Conservation (phyloP, 2,797 vertebrate species). For the Silurus lanzhouensis region DNA sequence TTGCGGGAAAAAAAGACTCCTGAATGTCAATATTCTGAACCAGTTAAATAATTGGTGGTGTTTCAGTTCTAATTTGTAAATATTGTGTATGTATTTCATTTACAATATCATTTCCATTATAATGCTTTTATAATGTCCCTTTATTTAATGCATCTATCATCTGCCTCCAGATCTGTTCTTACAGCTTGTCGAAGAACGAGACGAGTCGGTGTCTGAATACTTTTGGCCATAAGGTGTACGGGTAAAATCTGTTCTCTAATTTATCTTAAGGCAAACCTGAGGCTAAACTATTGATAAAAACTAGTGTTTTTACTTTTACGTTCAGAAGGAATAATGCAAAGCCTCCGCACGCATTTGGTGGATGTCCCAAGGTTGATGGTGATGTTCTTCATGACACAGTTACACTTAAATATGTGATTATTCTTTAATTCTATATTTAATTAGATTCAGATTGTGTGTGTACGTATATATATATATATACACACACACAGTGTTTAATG, state of each 20-base stretch:
- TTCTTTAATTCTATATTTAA: not conserved
- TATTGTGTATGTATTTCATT: too few relatives aligned
- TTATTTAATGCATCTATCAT: too few relatives aligned
- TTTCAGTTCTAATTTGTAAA: not conserved
- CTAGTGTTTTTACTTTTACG: constrained; percentile 26
- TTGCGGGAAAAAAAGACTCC: too few relatives aligned
- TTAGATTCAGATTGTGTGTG: constrained; percentile 3
- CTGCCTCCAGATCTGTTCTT: too few relatives aligned
- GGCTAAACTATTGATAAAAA: too few relatives aligned
- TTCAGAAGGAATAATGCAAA: not conserved
- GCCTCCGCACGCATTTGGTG: not conserved
- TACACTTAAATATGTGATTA: not conserved
- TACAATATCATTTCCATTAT: too few relatives aligned
- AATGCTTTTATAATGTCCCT: not conserved
- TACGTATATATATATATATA: not conserved
- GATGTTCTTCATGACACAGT: not conserved
- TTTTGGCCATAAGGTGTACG: not conserved
- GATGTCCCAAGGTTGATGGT: not conserved
- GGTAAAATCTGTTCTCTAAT: constrained; percentile 42
- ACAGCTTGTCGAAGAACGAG: too few relatives aligned
- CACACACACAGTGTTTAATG: too few relatives aligned
- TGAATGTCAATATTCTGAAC: not conserved
- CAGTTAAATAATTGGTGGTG: not conserved
- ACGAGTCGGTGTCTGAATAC: too few relatives aligned
- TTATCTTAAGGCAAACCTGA: constrained; percentile 34